Evolutionary conservation across 2,888 invertebrate species (phyloP).

Genomic region (Nomada ferruginata): DNA sequence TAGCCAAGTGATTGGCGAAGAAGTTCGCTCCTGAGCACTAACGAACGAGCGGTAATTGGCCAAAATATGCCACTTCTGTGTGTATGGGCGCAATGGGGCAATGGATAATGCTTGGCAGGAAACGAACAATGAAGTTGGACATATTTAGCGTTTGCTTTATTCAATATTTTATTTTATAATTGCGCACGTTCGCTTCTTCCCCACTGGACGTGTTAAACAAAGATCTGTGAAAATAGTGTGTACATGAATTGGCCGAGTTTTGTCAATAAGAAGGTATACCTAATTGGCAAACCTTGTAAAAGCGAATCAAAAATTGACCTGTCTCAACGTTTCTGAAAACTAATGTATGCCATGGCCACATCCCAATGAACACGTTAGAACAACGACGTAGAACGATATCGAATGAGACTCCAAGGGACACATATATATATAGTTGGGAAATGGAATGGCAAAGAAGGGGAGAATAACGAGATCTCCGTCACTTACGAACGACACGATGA

Average conservation of each 20-base stretch:
- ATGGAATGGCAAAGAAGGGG: constrained; percentile 22
- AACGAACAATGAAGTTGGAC: no score
- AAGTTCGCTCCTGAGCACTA: constrained; percentile 71
- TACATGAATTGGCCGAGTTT: no score
- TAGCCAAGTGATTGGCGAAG: constrained; percentile 74
- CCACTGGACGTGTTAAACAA: no score
- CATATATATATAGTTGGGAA: neutral
- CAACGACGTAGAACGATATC: constrained; percentile 37
- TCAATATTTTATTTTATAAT: no score
- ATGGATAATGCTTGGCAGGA: no score
- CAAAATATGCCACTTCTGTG: constrained; percentile 38
- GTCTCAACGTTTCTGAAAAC: constrained; percentile 18
- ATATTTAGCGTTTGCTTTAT: no score
- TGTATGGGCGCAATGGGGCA: no score
- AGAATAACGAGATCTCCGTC: constrained; percentile 24
- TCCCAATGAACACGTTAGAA: constrained; percentile 41
- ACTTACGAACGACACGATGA: constrained; percentile 24
- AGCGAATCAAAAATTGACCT: constrained; percentile 31
- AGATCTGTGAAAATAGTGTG: no score
- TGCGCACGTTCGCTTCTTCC: no score
- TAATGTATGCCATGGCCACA: constrained; percentile 27
- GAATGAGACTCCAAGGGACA: constrained; percentile 24
- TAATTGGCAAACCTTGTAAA: neutral
- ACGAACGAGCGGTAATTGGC: constrained; percentile 64
- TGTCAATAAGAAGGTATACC: no score